These are phyloP conservation scores for Coregonus suidteri DNA, from an alignment of 2,797 vertebrate species.

Conservation along the genomic window DNA sequence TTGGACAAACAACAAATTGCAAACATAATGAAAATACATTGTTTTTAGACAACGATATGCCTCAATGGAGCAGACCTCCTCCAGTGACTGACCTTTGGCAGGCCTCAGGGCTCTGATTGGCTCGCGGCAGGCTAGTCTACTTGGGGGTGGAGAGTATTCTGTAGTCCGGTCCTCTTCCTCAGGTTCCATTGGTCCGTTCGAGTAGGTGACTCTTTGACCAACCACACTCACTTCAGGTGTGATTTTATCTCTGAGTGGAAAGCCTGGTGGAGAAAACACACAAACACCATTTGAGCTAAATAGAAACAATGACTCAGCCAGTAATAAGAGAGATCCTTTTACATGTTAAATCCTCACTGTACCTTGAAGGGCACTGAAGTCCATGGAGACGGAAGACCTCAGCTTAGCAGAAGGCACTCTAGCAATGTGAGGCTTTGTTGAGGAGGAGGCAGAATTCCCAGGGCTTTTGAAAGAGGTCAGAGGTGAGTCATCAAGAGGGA, in stretches of 20 bases:
- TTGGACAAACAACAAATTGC: not conserved
- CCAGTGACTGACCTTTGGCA: constrained; percentile 78
- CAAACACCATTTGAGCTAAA: not conserved
- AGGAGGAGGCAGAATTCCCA: constrained; percentile 52
- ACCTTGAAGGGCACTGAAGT: constrained; percentile 78
- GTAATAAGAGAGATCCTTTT: not conserved
- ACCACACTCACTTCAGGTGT: constrained; percentile 75
- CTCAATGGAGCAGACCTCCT: too few relatives aligned
- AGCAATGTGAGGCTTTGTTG: constrained; percentile 58
- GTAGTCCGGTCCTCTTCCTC: constrained; percentile 70
- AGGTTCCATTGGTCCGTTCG: constrained; percentile 68
- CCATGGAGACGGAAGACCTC: constrained; percentile 64
- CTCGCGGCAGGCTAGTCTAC: constrained; percentile 70
- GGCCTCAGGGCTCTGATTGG: constrained; percentile 73
- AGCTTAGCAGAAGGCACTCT: constrained; percentile 74
- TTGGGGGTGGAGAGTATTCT: constrained; percentile 52
- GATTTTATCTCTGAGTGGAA: constrained; percentile 58
- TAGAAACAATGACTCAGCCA: not conserved
- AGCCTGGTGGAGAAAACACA: constrained; percentile 51
- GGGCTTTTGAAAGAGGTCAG: constrained; percentile 55
- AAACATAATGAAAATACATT: not conserved
- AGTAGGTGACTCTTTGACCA: constrained; percentile 77
- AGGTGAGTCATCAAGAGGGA: constrained; percentile 6
- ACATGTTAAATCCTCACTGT: constrained; percentile 3
- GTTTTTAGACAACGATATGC: not conserved